These are phyloP conservation scores for Myotis lucifugus DNA, from an alignment of 2,113 vertebrate genomes.

Conservation along the genomic window DNA sequence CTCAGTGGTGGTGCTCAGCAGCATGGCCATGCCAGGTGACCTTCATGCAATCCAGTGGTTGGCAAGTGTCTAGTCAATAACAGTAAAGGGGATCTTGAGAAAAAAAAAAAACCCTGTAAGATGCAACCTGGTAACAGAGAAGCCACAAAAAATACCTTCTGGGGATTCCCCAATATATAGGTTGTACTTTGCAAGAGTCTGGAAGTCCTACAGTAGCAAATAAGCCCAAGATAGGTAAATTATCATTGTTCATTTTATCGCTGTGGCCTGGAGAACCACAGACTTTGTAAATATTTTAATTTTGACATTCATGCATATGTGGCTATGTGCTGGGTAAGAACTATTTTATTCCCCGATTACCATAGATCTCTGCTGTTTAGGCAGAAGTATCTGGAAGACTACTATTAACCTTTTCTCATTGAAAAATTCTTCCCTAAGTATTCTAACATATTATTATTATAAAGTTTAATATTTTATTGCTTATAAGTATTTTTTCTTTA, in stretches of 20 bases:
- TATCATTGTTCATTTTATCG: background rate
- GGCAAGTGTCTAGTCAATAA: background rate
- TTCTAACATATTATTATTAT: background rate
- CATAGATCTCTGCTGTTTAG: background rate
- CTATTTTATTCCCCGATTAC: background rate
- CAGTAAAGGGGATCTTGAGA: background rate
- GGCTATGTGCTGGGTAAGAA: background rate
- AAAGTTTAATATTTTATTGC: slow-evolving; percentile 1
- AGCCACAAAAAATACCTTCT: background rate
- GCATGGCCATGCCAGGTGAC: background rate
- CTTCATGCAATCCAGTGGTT: background rate
- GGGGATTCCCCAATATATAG: background rate
- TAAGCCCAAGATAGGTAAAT: background rate
- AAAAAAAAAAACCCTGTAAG: background rate
- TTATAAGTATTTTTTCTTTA: background rate
- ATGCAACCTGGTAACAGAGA: background rate
- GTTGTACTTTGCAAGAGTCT: background rate
- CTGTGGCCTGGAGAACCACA: background rate
- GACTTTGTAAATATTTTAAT: slow-evolving; percentile 44
- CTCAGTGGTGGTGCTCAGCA: background rate
- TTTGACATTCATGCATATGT: background rate
- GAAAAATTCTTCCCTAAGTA: background rate
- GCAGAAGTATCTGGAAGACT: background rate
- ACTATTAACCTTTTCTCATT: background rate
- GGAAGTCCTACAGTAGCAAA: background rate